Percentiles rank a stretch among this genome's conserved stretches.
phyloP scores from a whole-genome alignment of 2,888 invertebrate species.

The Noctua fimbriata region DNA sequence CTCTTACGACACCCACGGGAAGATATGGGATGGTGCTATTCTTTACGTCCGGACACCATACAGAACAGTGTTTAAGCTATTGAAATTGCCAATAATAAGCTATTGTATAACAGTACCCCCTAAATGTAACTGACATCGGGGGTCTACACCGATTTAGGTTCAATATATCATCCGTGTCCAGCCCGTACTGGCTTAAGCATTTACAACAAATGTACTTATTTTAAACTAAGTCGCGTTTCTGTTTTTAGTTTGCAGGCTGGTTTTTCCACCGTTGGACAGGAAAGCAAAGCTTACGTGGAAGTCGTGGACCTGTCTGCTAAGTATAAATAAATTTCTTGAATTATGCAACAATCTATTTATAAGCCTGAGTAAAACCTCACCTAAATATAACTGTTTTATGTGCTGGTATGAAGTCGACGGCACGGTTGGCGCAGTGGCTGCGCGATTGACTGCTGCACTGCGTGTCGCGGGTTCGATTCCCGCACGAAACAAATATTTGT shows the following conservation, averaged over 20 bases:
- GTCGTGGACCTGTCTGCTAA: constrained; percentile 6
- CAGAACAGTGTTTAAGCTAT: too few relatives aligned
- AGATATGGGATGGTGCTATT: too few relatives aligned
- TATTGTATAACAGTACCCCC: not conserved
- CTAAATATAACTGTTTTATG: not conserved
- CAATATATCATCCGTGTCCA: not conserved
- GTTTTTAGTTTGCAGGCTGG: constrained; percentile 17
- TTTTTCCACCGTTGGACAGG: constrained; percentile 32
- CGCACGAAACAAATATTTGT: too few relatives aligned
- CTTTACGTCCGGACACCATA: too few relatives aligned
- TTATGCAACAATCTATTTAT: constrained; percentile 1
- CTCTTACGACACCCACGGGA: too few relatives aligned
- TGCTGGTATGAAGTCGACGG: not conserved
- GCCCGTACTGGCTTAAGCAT: constrained; percentile 1
- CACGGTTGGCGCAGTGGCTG: too few relatives aligned
- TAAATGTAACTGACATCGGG: not conserved
- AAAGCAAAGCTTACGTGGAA: constrained; percentile 26
- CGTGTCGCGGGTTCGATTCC: too few relatives aligned
- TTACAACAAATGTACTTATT: constrained; percentile 6
- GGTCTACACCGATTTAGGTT: not conserved
- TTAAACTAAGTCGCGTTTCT: constrained; percentile 2
- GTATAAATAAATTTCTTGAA: not conserved
- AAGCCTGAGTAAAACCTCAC: not conserved
- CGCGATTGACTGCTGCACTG: too few relatives aligned
- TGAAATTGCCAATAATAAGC: too few relatives aligned